Evolutionary conservation across 1,140 invertebrate species (phyloP).

Genomic region (Thaumetopoea pityocampa): DNA sequence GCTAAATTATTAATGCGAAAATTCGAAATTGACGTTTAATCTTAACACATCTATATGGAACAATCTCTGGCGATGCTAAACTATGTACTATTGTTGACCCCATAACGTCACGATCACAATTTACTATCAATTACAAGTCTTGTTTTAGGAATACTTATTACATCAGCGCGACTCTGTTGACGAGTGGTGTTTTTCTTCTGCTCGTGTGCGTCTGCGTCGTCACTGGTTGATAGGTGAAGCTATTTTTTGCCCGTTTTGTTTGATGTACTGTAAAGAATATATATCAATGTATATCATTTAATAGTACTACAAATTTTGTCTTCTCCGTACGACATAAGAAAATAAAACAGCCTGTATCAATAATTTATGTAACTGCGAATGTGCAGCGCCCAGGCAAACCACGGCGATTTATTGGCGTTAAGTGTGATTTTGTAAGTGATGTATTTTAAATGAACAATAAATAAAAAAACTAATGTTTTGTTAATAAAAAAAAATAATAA

Average conservation of each 20-base stretch:
- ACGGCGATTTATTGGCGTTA: too few species aligned
- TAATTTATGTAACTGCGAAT: too few species aligned
- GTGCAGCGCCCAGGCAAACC: too few species aligned
- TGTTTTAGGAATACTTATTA: conserved; percentile 23
- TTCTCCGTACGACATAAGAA: too few species aligned
- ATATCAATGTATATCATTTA: conserved; percentile 2
- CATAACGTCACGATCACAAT: conserved; percentile 30
- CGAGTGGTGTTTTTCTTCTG: conserved; percentile 77
- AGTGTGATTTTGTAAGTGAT: too few species aligned
- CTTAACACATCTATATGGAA: conserved; percentile 24
- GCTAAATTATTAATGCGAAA: conserved; percentile 30
- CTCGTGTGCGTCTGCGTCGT: conserved; percentile 59
- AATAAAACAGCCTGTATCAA: too few species aligned
- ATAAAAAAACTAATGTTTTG: too few species aligned
- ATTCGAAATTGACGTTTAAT: conserved; percentile 9
- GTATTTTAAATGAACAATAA: too few species aligned
- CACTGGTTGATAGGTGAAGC: conserved; percentile 62
- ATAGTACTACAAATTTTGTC: too few species aligned
- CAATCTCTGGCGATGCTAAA: conserved; percentile 26
- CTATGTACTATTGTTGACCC: conserved; percentile 26
- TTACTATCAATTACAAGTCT: conserved; percentile 23
- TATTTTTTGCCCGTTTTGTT: conserved; percentile 66
- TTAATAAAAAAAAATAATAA: too few species aligned
- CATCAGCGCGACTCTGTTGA: conserved; percentile 75
- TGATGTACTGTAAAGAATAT: conserved; percentile 49